Conservation (phyloP, 2,797 vertebrate species). For the Sarcophilus harrisii region DNA sequence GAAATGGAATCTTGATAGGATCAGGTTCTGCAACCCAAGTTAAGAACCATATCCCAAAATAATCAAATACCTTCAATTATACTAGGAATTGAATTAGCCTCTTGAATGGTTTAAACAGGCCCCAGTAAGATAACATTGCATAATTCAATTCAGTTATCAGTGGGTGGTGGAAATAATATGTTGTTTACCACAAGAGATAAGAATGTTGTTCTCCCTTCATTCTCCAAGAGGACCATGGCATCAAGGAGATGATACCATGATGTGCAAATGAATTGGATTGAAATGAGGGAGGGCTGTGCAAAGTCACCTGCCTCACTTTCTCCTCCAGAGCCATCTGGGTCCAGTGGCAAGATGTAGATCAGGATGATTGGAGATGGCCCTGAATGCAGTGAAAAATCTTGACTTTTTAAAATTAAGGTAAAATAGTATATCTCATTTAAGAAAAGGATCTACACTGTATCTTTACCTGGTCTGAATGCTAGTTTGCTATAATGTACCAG, state of each 20-base stretch:
- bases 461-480: neutral
- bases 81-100: neutral
- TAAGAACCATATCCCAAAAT: constrained; percentile 5
- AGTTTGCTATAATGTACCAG: neutral
- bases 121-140: neutral
- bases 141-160: neutral
- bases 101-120: neutral
- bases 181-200: neutral
- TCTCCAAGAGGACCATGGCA: too few species aligned
- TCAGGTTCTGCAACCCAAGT: neutral
- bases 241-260: too few species aligned
- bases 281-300: too few species aligned
- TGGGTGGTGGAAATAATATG: neutral
- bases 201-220: neutral
- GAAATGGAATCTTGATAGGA: neutral
- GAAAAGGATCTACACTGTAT: neutral
- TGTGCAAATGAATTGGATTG: too few species aligned
- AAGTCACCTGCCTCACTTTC: too few species aligned
- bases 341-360: too few species aligned
- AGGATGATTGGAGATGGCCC: too few species aligned
- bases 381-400: too few species aligned
- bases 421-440: neutral
- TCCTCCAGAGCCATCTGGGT: too few species aligned
- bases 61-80: neutral
- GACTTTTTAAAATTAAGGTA: too few species aligned